phyloP scores from a whole-genome alignment of 2,113 vertebrate genomes.

The Bufo gargarizans region DNA sequence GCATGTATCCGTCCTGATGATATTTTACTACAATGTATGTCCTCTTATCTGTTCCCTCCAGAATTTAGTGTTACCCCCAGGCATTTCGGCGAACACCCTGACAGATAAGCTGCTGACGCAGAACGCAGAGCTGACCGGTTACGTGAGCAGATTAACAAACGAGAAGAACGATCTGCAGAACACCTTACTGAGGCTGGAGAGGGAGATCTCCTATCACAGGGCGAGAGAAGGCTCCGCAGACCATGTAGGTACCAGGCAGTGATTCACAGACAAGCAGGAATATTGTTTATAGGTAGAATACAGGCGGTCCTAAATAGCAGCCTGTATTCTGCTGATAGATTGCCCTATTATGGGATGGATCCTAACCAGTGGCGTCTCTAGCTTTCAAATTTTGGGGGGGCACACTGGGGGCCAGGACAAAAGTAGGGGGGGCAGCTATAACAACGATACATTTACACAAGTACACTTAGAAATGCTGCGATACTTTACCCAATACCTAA shows the following conservation, averaged over 20 bases:
- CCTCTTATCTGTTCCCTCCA: conserved; percentile 64
- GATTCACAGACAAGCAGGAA: background rate
- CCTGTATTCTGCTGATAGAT: background rate
- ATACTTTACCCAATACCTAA: no score
- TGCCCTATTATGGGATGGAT: background rate
- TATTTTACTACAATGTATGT: background rate
- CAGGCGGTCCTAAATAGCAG: background rate
- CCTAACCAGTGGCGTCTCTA: no score
- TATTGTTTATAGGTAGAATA: no score
- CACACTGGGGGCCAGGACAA: no score
- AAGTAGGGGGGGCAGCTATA: no score
- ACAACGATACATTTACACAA: no score
- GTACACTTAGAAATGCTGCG: no score
- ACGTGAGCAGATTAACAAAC: conserved; percentile 89
- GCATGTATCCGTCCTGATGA: no score
- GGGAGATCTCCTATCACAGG: conserved; percentile 78
- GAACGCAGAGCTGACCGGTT: conserved; percentile 90
- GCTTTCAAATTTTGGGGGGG: no score
- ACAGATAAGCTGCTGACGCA: conserved; percentile 90
- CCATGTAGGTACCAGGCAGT: conserved; percentile 67
- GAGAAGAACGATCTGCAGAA: conserved; percentile 95
- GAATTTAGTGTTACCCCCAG: conserved; percentile 67
- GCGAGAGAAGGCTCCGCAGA: conserved; percentile 71
- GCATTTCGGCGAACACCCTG: conserved; percentile 74
- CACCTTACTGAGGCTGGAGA: conserved; percentile 83